Evolutionary conservation across 2,113 vertebrate genomes (phyloP).

Genomic region (Agelaius phoeniceus): DNA sequence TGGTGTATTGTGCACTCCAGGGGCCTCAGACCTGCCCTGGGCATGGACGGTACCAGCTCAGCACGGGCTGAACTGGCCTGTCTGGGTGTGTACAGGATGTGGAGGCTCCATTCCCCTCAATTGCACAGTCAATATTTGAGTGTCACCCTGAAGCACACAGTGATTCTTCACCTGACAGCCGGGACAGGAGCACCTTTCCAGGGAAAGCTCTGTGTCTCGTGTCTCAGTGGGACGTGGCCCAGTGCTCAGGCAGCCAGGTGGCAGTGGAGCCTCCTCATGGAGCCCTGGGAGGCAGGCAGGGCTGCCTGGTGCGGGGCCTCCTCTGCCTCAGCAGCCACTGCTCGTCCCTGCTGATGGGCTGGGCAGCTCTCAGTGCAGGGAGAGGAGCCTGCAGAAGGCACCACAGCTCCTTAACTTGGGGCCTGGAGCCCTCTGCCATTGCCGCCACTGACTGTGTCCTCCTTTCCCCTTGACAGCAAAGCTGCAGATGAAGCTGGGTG

Average conservation of each 20-base stretch:
- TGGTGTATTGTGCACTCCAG: accelerated
- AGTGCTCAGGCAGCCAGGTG: neutral
- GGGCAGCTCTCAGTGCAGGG: neutral
- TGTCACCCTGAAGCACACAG: neutral
- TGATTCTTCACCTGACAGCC: neutral
- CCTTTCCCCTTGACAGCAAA: conserved; percentile 74
- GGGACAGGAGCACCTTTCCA: accelerated
- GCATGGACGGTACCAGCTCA: accelerated
- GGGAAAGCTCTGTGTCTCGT: accelerated
- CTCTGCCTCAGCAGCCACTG: neutral
- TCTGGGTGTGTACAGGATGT: too few relatives aligned
- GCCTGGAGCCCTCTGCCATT: neutral
- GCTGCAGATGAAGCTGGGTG: conserved; percentile 86
- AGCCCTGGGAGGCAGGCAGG: neutral
- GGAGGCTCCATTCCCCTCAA: neutral
- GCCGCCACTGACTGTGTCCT: neutral
- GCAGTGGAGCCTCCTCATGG: neutral
- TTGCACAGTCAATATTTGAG: neutral
- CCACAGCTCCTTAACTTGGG: neutral
- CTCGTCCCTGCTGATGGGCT: neutral
- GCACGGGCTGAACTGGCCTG: neutral
- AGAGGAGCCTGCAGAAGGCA: neutral
- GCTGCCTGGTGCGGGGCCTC: neutral
- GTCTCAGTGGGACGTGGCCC: accelerated
- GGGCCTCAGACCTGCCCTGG: neutral